phyloP scores from a whole-genome alignment of 2,888 invertebrate genomes.

The Liodrosophila aerea region DNA sequence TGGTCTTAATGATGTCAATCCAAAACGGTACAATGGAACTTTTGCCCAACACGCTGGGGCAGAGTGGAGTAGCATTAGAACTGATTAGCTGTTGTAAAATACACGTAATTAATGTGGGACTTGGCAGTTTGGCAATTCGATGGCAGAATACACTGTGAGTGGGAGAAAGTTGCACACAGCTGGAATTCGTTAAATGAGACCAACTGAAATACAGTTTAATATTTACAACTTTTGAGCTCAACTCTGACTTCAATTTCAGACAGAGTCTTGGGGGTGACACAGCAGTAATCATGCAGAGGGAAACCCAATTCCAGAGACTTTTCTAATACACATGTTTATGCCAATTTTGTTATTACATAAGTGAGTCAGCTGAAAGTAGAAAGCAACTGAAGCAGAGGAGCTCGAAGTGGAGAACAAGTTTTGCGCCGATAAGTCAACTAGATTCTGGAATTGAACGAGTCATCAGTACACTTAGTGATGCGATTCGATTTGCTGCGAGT shows the following conservation, averaged over 20 bases:
- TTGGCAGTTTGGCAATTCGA: conserved; percentile 45
- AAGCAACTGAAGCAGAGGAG: neutral
- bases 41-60: conserved; percentile 33
- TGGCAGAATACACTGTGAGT: conserved; percentile 39
- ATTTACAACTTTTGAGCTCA: neutral
- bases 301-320: conserved; percentile 32
- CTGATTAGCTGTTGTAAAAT: conserved; percentile 54
- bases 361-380: conserved; percentile 67
- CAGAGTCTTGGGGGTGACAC: conserved; percentile 40
- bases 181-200: neutral
- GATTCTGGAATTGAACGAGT: conserved; percentile 38
- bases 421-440: conserved; percentile 46
- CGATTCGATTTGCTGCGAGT: conserved; percentile 62
- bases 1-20: conserved; percentile 75
- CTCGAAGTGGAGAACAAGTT: conserved; percentile 13
- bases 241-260: conserved; percentile 22
- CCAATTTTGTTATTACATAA: conserved; percentile 73
- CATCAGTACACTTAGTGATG: conserved; percentile 59
- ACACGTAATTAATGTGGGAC: conserved; percentile 61
- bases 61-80: conserved; percentile 22
- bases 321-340: conserved; percentile 72
- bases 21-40: conserved; percentile 54
- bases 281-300: conserved; percentile 31
- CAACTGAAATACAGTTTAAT: neutral
- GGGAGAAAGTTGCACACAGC: neutral